Conservation (phyloP, 2,113 vertebrate genomes). For the Pluvialis apricaria region DNA sequence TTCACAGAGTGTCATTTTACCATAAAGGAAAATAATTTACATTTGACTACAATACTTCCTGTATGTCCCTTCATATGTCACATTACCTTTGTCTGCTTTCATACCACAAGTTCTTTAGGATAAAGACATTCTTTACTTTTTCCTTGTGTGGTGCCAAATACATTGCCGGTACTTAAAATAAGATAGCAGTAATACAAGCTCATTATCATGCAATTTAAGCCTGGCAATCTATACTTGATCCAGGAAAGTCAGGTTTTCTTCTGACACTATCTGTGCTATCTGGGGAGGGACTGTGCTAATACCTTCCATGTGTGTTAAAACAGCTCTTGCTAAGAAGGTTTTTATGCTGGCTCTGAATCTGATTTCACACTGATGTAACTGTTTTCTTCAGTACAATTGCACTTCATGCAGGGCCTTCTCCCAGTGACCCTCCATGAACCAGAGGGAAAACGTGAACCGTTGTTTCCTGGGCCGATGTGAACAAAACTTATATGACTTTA, state of each 20-base stretch:
- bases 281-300: conserved; percentile 38
- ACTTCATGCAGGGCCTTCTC: background rate
- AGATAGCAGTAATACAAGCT: conserved; percentile 39
- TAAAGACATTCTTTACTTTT: conserved; percentile 5
- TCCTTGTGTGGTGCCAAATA: background rate
- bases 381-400: background rate
- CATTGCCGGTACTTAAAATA: conserved; percentile 29
- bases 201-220: conserved; percentile 49
- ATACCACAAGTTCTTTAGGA: background rate
- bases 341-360: background rate
- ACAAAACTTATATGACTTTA: background rate
- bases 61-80: background rate
- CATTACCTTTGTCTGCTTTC: background rate
- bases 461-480: background rate
- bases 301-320: conserved; percentile 58
- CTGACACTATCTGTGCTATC: conserved; percentile 59
- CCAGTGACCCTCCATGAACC: background rate
- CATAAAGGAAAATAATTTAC: background rate
- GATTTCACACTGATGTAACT: conserved; percentile 29
- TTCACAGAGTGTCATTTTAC: background rate
- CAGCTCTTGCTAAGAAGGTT: background rate
- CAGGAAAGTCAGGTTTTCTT: conserved; percentile 30
- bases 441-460: background rate
- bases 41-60: background rate
- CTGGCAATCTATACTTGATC: conserved; percentile 1